Base-by-base conservation (phyloP, 2,797 vertebrate genomes). In the Oreochromis mossambicus region DNA sequence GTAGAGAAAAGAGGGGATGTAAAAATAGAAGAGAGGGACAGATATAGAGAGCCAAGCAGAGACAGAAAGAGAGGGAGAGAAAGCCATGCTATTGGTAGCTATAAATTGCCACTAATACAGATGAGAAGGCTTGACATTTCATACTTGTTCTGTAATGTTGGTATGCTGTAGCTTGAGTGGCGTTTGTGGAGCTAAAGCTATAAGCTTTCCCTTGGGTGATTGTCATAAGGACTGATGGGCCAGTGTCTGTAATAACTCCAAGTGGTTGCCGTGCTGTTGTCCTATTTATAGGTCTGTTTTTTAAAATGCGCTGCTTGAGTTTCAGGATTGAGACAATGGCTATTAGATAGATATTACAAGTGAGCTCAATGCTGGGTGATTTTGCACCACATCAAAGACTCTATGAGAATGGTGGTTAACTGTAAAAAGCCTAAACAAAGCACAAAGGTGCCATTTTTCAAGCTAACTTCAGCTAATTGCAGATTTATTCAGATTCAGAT, bases 21-120 rank as follows among this genome's bases (percentile, higher is more conserved):
- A 95, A 94, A 95, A 94, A 96, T 95, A 96, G 92, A 95, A 93
- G 88, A 94, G 90, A 91, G 89, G 87, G 91, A 94, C 90, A 88
- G 86, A 93, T 92, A 94, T 92, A 94, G 89, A 92, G 91, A 91
- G 81, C 84, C 84, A 88, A 84, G 88, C 89, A 87, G 90, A 89
- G 82, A 92, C 76, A 82, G 83, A 91, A 87, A 85, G 86, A 86
- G 85, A 87, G 84, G 85, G 83, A 91, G 91, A 92, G 43, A 75
- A 91, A 91, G 92, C 93, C 66, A 85, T 88, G 88, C 90, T 92
- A 95, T 95, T 95, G 94, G 95, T 95, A 82, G 94, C 93, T 97
- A 96, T 96, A 96, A 96, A 97, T 95, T 93, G 91, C 89, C 90
- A 87, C 94, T 95, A 95, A 93, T 94, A 94, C 91, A 94, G 93